Conservation (phyloP, 2,797 vertebrate species). For the Enteromius afrohamiltoni region DNA sequence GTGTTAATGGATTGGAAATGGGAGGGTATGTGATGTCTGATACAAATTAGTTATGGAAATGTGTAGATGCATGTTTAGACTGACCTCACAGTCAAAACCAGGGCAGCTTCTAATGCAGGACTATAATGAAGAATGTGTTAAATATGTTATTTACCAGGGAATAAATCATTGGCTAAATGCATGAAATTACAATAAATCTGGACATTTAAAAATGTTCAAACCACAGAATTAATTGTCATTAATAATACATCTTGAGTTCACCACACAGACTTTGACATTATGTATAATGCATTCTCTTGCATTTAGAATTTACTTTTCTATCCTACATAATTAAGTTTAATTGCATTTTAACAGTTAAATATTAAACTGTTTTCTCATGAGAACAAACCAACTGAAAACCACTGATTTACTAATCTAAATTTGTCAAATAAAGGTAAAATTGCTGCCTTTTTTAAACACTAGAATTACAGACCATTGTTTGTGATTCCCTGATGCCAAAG, state of each 20-base stretch:
- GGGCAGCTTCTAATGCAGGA: background rate
- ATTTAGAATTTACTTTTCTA: background rate
- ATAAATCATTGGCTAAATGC: background rate
- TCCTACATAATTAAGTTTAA: background rate
- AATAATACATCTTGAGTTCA: background rate
- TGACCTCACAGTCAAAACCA: background rate
- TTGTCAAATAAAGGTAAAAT: background rate
- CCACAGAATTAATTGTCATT: background rate
- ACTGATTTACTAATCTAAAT: background rate
- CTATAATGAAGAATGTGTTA: background rate
- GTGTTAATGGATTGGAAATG: constrained; percentile 32
- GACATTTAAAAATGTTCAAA: background rate
- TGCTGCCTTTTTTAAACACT: background rate
- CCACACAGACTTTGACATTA: background rate
- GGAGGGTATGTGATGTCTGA: constrained; percentile 9
- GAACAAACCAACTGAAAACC: background rate
- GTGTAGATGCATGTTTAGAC: constrained; percentile 2
- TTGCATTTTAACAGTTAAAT: background rate
- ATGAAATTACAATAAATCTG: background rate
- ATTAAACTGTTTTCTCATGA: background rate
- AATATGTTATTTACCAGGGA: background rate
- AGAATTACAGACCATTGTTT: background rate
- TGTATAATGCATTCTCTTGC: background rate
- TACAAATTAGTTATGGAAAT: constrained; percentile 31
- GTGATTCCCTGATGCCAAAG: background rate